Evolutionary conservation across 2,888 invertebrate genomes (phyloP).

Genomic region (Meteorus cinctellus): DNA sequence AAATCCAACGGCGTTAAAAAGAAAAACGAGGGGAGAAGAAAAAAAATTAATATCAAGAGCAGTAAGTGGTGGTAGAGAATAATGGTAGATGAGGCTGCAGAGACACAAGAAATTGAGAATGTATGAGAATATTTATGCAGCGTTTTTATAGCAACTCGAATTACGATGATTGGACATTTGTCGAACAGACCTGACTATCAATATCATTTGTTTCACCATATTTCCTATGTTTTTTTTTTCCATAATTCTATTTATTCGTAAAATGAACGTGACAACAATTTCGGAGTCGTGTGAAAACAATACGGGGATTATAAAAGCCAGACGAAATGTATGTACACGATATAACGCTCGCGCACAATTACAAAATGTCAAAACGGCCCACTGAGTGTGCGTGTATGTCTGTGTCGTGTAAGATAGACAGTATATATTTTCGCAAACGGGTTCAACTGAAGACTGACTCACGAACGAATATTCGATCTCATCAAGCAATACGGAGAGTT

Average conservation of each 20-base stretch:
- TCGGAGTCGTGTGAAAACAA: not conserved
- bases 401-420: no score
- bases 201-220: no score
- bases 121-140: not conserved
- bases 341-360: slow-evolving; percentile 4
- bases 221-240: no score
- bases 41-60: not conserved
- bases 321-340: not conserved
- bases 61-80: not conserved
- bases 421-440: slow-evolving; percentile 5
- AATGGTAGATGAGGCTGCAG: not conserved
- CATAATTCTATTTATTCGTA: no score
- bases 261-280: no score
- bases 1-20: not conserved
- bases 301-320: not conserved
- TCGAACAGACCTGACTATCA: no score
- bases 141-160: not conserved
- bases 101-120: not conserved
- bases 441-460: slow-evolving; percentile 10
- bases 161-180: not conserved
- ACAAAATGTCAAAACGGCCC: not conserved
- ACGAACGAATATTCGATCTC: slow-evolving; percentile 14
- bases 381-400: not conserved
- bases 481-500: slow-evolving; percentile 7
- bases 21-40: not conserved